Evolutionary conservation across 2,888 invertebrate species (phyloP).

Genomic region (Caradrina kadenii): DNA sequence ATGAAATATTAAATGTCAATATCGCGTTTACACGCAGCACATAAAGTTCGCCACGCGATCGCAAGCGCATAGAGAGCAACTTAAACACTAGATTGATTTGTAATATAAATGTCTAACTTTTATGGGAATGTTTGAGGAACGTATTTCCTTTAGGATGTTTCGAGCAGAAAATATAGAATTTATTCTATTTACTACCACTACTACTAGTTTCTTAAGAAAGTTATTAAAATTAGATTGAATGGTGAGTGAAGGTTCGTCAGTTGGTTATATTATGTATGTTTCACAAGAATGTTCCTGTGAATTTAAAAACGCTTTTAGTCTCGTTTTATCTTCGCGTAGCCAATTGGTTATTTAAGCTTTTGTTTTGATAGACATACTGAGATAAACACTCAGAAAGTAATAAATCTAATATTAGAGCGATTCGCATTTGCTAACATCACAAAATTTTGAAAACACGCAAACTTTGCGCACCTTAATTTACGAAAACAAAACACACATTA

Average conservation of each 20-base stretch:
- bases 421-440: conserved; percentile 32
- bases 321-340: conserved; percentile 10
- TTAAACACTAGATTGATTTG: conserved; percentile 31
- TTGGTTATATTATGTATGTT: background rate
- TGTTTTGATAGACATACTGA: background rate
- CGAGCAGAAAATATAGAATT: background rate
- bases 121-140: conserved; percentile 12
- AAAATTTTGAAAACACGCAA: conserved; percentile 13
- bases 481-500: conserved; percentile 4
- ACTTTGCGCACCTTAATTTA: background rate
- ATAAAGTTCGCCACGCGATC: conserved; percentile 56
- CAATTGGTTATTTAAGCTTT: conserved; percentile 24
- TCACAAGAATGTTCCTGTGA: background rate
- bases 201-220: background rate
- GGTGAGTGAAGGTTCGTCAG: background rate
- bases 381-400: background rate
- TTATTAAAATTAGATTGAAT: background rate
- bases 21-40: conserved; percentile 49
- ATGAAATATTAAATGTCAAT: conserved; percentile 42
- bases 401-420: background rate
- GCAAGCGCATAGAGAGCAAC: conserved; percentile 47
- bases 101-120: conserved; percentile 18
- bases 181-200: background rate
- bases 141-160: background rate
- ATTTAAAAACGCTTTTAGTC: background rate